Evolutionary conservation across 1,140 invertebrate genomes (phyloP).

Genomic region (Leguminivora glycinivorella): DNA sequence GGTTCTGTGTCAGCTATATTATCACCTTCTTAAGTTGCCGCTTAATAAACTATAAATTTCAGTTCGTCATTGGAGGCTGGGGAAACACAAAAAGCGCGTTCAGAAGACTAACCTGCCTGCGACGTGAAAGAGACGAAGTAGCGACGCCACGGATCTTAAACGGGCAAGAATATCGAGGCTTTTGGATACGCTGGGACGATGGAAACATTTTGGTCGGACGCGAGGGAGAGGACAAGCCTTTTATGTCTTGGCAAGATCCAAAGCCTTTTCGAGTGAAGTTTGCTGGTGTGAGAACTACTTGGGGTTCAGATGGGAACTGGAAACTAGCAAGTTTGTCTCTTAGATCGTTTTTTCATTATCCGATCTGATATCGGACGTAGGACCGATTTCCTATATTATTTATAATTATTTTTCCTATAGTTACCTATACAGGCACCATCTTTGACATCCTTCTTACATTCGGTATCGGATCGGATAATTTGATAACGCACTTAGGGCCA

Average conservation of each 20-base stretch:
- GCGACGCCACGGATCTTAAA: not conserved
- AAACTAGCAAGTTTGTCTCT: not conserved
- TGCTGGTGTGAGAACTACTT: not conserved
- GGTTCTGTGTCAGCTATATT: too few species aligned
- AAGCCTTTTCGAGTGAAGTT: not conserved
- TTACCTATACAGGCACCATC: too few species aligned
- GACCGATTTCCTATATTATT: too few species aligned
- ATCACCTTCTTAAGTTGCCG: too few species aligned
- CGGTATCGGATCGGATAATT: too few species aligned
- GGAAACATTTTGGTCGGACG: not conserved
- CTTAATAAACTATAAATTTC: too few species aligned
- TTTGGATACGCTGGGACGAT: not conserved
- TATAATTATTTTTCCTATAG: too few species aligned
- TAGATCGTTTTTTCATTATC: not conserved
- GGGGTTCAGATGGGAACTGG: not conserved
- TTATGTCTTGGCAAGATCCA: not conserved
- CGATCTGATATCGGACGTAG: too few species aligned
- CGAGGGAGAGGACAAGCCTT: not conserved
- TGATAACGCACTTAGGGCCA: too few species aligned
- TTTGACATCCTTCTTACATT: too few species aligned
- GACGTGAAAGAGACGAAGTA: not conserved
- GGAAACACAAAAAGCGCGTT: not conserved
- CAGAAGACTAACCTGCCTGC: not conserved
- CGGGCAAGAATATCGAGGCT: not conserved
- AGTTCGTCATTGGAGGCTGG: slow-evolving; percentile 1